These are phyloP conservation scores for Tyto alba DNA, from an alignment of 2,113 vertebrate genomes.

Conservation along the genomic window DNA sequence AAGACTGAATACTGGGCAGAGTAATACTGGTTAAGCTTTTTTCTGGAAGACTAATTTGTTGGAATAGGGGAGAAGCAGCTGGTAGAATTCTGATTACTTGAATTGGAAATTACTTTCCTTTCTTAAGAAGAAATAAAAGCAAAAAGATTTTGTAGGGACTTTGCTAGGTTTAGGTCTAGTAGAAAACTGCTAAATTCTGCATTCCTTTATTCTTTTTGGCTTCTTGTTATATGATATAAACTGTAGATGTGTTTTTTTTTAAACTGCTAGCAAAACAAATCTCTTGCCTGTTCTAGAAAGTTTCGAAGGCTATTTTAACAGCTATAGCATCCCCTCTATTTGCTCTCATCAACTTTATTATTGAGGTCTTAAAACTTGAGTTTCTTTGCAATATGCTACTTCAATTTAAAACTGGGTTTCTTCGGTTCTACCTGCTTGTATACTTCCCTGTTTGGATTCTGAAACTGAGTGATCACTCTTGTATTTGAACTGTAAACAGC, in stretches of 20 bases:
- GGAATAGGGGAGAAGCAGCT: neutral
- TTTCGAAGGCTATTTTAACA: neutral
- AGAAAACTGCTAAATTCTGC: neutral
- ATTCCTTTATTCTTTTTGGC: neutral
- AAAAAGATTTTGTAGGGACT: neutral
- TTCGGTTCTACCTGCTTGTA: neutral
- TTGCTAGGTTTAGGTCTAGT: neutral
- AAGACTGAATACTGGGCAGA: neutral
- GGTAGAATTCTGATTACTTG: neutral
- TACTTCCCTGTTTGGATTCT: neutral
- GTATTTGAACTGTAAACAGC: neutral
- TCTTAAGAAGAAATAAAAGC: neutral
- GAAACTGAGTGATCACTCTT: neutral
- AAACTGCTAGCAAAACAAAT: neutral
- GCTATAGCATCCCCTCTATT: neutral
- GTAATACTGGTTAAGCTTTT: neutral
- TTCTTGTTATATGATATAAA: neutral
- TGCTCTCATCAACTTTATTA: neutral
- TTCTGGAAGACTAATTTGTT: neutral
- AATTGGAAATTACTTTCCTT: neutral
- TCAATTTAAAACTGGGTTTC: neutral
- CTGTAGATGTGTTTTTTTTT: neutral
- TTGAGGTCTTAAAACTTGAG: neutral
- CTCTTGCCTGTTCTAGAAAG: neutral
- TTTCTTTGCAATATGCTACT: too few relatives aligned